These are phyloP conservation scores for Morinoia aosen DNA, from an alignment of 2,888 invertebrate genomes.

Conservation along the genomic window DNA sequence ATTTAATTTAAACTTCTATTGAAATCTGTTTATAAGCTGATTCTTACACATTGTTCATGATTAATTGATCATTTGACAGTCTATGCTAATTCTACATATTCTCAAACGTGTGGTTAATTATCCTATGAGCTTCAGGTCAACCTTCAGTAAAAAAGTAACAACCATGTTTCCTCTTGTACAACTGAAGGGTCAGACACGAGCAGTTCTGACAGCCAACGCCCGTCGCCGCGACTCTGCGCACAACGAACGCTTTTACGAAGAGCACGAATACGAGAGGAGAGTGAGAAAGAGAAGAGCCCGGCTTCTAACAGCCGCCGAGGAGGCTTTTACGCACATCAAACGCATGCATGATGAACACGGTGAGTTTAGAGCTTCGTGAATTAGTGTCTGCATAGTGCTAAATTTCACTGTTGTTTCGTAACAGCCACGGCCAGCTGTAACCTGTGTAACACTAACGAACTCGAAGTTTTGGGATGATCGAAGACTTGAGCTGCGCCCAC, in stretches of 20 bases:
- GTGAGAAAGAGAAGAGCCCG: constrained; percentile 92
- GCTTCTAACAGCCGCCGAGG: constrained; percentile 93
- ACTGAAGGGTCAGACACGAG: constrained; percentile 79
- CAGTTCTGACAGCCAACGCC: constrained; percentile 82
- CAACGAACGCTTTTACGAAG: constrained; percentile 97
- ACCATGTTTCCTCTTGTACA: background rate
- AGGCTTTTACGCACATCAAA: constrained; percentile 97
- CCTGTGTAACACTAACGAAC: background rate
- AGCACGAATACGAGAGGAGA: constrained; percentile 94
- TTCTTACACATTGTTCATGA: background rate
- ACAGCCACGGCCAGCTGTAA: background rate
- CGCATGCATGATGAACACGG: constrained; percentile 79
- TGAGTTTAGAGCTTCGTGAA: constrained; percentile 67
- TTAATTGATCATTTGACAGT: background rate
- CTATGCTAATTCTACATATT: background rate
- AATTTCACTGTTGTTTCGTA: background rate
- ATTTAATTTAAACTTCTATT: background rate
- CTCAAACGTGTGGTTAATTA: background rate
- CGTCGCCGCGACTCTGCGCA: constrained; percentile 91
- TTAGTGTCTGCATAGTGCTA: background rate
- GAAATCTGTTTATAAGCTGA: background rate
- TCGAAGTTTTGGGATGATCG: background rate
- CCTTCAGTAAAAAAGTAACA: background rate
- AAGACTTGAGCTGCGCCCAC: background rate
- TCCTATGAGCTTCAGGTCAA: background rate